Evolutionary conservation across 2,888 invertebrate species (phyloP).

Genomic region (Trissonchulus sp.): DNA sequence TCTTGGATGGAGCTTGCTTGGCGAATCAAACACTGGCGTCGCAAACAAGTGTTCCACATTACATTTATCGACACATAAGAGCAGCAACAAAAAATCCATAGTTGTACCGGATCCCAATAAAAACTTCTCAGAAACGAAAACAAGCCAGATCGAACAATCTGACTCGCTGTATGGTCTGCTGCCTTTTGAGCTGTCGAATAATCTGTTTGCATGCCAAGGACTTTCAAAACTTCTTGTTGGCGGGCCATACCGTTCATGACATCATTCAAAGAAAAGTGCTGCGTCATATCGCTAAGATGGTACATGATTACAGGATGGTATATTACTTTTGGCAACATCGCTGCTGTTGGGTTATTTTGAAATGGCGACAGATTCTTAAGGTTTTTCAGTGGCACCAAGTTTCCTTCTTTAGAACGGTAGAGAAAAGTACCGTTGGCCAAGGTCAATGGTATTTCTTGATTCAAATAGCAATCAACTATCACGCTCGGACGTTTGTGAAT

Average conservation of each 20-base stretch:
- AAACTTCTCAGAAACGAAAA: conserved; percentile 6
- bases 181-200: neutral
- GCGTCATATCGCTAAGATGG: neutral
- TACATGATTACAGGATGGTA: conserved; percentile 5
- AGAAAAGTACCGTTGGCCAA: neutral
- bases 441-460: neutral
- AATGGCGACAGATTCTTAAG: neutral
- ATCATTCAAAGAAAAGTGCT: neutral
- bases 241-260: neutral
- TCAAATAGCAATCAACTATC: neutral
- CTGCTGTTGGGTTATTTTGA: neutral
- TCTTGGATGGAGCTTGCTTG: no score
- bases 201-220: neutral
- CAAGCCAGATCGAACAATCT: neutral
- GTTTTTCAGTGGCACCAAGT: neutral
- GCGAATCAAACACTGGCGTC: no score
- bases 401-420: neutral
- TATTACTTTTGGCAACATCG: neutral
- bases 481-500: neutral
- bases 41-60: neutral
- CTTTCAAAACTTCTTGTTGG: conserved; percentile 6
- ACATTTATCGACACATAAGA: neutral
- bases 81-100: conserved; percentile 2
- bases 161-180: no score
- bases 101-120: neutral